Percentiles rank a stretch among this genome's conserved stretches.
Evolutionary conservation across 2,113 vertebrate genomes (phyloP).

Genomic region (Rattus norvegicus): GRCr8 NC_086033.1:83667001-83667500

Average conservation of each 20-base stretch:
- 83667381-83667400: background rate
- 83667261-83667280: background rate
- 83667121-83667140: background rate
- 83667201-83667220: background rate
- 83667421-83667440: background rate
- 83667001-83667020: slow-evolving; percentile 24
- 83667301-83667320: background rate
- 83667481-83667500: background rate
- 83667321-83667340: background rate
- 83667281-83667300: background rate
- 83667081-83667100: background rate
- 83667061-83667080: background rate
- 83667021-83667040: slow-evolving; percentile 19
- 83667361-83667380: background rate
- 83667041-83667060: background rate
- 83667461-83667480: background rate
- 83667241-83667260: background rate
- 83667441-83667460: background rate
- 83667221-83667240: background rate
- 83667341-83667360: background rate
- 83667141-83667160: background rate
- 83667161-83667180: background rate
- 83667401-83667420: background rate
- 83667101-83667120: background rate
- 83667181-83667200: background rate